Conservation (phyloP, 64 coral and sea anemone species). For the Platygyra sinensis region DNA sequence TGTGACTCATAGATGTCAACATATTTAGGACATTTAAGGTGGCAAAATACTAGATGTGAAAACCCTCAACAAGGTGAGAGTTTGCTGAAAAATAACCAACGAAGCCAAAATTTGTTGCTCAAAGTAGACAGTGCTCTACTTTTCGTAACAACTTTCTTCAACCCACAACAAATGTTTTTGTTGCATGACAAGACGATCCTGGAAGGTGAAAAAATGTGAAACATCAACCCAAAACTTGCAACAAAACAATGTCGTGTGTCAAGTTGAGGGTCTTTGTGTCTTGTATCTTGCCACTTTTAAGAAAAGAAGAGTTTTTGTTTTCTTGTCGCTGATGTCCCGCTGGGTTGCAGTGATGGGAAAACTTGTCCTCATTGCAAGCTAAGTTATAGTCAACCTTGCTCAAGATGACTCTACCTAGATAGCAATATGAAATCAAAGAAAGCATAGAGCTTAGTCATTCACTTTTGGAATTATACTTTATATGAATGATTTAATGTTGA, state of each 20-base stretch:
- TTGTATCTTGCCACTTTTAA: neutral
- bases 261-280: too few relatives aligned
- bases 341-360: neutral
- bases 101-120: too few relatives aligned
- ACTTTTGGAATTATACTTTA: neutral
- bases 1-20: neutral
- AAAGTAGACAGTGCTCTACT: too few relatives aligned
- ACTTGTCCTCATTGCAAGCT: neutral
- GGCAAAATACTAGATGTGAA: too few relatives aligned
- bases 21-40: neutral
- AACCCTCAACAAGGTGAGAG: too few relatives aligned
- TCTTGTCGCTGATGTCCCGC: neutral
- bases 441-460: neutral
- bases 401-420: neutral
- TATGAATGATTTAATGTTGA: conserved; percentile 34
- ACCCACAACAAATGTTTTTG: too few relatives aligned
- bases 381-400: neutral
- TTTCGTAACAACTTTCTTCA: too few relatives aligned
- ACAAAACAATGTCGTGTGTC: too few relatives aligned
- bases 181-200: too few relatives aligned
- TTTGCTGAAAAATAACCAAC: too few relatives aligned
- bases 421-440: neutral
- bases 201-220: too few relatives aligned
- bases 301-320: neutral
- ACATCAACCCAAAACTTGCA: too few relatives aligned